Evolutionary conservation across 2,113 vertebrate species (phyloP).

Genomic region (Hippopotamus amphibius): DNA sequence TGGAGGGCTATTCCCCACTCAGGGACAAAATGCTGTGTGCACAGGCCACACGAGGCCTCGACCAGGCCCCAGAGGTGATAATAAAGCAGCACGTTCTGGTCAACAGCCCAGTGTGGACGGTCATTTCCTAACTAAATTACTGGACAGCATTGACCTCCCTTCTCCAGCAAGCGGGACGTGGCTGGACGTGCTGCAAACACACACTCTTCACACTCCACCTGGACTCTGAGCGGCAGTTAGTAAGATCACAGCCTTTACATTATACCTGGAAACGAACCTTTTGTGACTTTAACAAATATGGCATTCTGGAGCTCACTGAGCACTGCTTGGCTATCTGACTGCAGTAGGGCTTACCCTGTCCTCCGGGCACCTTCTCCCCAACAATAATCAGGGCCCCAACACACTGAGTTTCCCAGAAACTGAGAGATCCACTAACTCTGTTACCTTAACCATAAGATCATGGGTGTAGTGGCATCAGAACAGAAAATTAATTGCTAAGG

Average conservation of each 20-base stretch:
- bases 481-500: not conserved
- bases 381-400: accelerated
- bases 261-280: accelerated
- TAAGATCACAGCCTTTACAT: not conserved
- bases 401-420: not conserved
- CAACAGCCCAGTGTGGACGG: not conserved
- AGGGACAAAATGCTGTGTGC: conserved; percentile 70
- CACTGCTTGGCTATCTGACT: accelerated
- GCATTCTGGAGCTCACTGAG: accelerated
- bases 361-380: accelerated
- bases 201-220: accelerated
- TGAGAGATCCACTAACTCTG: accelerated
- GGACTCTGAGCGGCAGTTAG: not conserved
- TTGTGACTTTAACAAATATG: accelerated
- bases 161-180: not conserved
- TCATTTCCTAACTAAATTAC: not conserved
- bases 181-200: not conserved
- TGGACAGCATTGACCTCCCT: not conserved
- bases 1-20: not conserved
- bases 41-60: conserved; percentile 57
- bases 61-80: conserved; percentile 22
- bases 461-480: accelerated
- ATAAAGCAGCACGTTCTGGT: not conserved
- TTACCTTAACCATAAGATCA: not conserved
- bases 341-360: accelerated